phyloP scores from a whole-genome alignment of 2,888 invertebrate species.

The Sericinus montela region DNA sequence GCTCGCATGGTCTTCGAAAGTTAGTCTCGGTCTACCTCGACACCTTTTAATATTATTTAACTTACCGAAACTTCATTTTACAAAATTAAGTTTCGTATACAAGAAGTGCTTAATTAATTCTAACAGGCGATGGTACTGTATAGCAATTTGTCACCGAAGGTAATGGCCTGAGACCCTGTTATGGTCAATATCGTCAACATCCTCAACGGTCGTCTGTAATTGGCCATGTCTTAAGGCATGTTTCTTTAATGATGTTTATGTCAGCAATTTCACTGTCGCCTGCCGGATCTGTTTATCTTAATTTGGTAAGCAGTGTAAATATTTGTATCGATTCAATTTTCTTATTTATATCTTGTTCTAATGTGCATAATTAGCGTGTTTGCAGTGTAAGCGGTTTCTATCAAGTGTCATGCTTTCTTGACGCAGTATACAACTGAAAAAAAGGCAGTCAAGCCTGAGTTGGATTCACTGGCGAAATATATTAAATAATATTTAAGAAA shows the following conservation, averaged over 20 bases:
- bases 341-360: conserved; percentile 1
- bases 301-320: conserved; percentile 7
- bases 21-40: no score
- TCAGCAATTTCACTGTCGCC: conserved; percentile 11
- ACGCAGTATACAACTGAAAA: neutral
- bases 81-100: no score
- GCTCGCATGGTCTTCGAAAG: no score
- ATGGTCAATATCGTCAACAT: conserved; percentile 5
- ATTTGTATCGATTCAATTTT: conserved; percentile 4
- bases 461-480: no score
- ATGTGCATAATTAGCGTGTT: neutral
- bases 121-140: neutral
- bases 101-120: conserved; percentile 4
- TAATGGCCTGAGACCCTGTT: conserved; percentile 1
- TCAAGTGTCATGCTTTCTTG: neutral
- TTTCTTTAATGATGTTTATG: conserved; percentile 9
- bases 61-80: no score
- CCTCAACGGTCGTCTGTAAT: conserved; percentile 8
- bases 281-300: conserved; percentile 6
- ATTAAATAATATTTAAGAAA: no score
- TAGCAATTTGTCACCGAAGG: conserved; percentile 11
- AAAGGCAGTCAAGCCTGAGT: no score
- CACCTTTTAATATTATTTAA: no score
- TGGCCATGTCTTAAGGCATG: conserved; percentile 9
- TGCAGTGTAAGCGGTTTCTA: neutral